Base-by-base conservation (phyloP, 2,797 vertebrate genomes). In the Microcaecilia unicolor region DNA sequence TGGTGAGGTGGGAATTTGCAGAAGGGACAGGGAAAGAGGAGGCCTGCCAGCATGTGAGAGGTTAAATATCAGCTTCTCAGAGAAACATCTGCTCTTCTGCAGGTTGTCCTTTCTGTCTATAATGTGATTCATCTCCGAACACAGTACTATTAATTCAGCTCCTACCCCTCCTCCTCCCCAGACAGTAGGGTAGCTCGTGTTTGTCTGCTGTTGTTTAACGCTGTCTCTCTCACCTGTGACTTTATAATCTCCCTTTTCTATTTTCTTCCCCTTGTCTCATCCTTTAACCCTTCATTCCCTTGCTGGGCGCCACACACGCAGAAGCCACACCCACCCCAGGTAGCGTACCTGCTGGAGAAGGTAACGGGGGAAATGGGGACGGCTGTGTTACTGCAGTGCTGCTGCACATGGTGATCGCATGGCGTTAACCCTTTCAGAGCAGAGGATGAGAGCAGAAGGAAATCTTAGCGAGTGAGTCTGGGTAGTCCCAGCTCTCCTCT, bases 301-400 rank as follows among this genome's bases (percentile, higher is more conserved):
- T 45, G 30, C 25, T 22, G 23, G 34, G 69, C 76, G 67, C 81
- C 70, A 31, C 35, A 31, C 35, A 63, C 84, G 88, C 85, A 88
- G 90, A 93, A 79, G 81, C 87, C 67, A 73, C 89, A 63, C 85
- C 84, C 65, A 87, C 81, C 33, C 77, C 85, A 86, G 86, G 85
- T 89, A 89, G 80, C 61, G 89, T 89, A 58, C 67, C 74, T 41
- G 63, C 78, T 31, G 71, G 57, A 72, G 50, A 89, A 89, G 88
- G 89, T 91, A 91, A 90, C 62, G 72, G 65, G 63, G 62, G 41
- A 16, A n/a, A 15, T 33, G 37, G 34, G 34, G 27, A 22, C 25
- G 13, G 32, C 28, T 31, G 36, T 37, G 18, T 31, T 41, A 42
- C 4, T 25, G 20, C 25, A 21, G 29, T 22, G 39, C 55, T 32